Evolutionary conservation across 2,888 invertebrate genomes (phyloP).

Genomic region (Drosophila neonasuta): DNA sequence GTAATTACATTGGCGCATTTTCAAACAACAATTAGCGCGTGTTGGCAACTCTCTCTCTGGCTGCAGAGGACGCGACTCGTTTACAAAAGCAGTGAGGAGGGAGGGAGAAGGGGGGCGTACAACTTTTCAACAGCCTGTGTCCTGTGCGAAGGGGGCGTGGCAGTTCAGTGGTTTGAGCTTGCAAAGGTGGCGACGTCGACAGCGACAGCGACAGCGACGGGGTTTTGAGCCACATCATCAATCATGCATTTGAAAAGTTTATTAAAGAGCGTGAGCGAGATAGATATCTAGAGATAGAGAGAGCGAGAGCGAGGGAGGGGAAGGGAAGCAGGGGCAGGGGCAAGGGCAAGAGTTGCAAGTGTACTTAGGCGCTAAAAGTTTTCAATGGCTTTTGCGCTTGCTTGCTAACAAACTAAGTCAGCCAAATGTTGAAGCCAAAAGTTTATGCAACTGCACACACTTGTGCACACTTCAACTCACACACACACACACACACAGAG

Average conservation of each 20-base stretch:
- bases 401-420: constrained; percentile 52
- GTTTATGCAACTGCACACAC: constrained; percentile 37
- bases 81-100: constrained; percentile 43
- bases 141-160: background rate
- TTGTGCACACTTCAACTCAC: background rate
- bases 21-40: constrained; percentile 70
- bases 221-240: constrained; percentile 63
- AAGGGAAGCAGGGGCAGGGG: constrained; percentile 11
- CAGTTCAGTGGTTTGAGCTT: constrained; percentile 2
- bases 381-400: constrained; percentile 66
- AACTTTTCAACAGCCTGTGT: constrained; percentile 52
- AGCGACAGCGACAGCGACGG: background rate
- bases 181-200: background rate
- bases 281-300: background rate
- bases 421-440: constrained; percentile 44
- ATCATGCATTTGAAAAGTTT: constrained; percentile 74
- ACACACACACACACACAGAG: constrained; percentile 6
- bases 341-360: constrained; percentile 33
- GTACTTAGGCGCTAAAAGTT: constrained; percentile 70
- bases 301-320: constrained; percentile 7
- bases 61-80: constrained; percentile 55
- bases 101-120: constrained; percentile 32
- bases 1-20: constrained; percentile 72
- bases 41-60: constrained; percentile 46
- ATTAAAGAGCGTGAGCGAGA: constrained; percentile 51